A percentile compares a stretch with the other conserved stretches of the same genome.
phyloP scores from a whole-genome alignment of 2,888 invertebrate species.

The Drosophila flavopinicola region DNA sequence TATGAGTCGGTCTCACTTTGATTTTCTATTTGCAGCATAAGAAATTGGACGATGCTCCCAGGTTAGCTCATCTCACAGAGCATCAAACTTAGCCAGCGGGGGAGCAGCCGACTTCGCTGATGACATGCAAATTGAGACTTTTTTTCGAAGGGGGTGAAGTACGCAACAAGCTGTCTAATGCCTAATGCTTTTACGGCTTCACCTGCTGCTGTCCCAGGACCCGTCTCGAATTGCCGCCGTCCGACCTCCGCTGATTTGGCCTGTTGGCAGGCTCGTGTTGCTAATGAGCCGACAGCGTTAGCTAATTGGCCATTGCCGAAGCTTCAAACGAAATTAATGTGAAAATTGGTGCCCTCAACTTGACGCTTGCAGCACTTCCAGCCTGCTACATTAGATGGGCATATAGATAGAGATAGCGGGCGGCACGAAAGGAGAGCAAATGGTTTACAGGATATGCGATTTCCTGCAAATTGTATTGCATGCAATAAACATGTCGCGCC shows the following conservation, averaged over 20 bases:
- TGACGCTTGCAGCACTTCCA: constrained; percentile 8
- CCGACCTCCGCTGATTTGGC: not conserved
- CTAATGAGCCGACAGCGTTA: constrained; percentile 56
- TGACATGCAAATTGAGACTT: constrained; percentile 41
- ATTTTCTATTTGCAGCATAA: not conserved
- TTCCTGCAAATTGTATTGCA: constrained; percentile 34
- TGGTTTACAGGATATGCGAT: not conserved
- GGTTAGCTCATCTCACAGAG: no score
- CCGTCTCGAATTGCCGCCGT: constrained; percentile 17
- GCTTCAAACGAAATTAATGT: constrained; percentile 61
- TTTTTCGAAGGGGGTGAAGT: not conserved
- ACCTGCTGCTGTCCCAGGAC: constrained; percentile 13
- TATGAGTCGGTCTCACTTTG: no score
- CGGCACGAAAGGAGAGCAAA: not conserved
- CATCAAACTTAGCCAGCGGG: not conserved
- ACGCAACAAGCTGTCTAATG: constrained; percentile 23
- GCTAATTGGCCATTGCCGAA: constrained; percentile 53
- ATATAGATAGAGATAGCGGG: not conserved
- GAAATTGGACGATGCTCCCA: not conserved
- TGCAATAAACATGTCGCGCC: constrained; percentile 45
- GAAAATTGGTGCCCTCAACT: constrained; percentile 52
- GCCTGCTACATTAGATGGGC: not conserved
- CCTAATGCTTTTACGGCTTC: constrained; percentile 24
- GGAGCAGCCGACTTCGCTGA: not conserved
- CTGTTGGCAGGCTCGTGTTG: constrained; percentile 39